These are phyloP conservation scores for Anguilla pacifica DNA, from an alignment of 2,797 vertebrate genomes.

Conservation along the genomic window DNA sequence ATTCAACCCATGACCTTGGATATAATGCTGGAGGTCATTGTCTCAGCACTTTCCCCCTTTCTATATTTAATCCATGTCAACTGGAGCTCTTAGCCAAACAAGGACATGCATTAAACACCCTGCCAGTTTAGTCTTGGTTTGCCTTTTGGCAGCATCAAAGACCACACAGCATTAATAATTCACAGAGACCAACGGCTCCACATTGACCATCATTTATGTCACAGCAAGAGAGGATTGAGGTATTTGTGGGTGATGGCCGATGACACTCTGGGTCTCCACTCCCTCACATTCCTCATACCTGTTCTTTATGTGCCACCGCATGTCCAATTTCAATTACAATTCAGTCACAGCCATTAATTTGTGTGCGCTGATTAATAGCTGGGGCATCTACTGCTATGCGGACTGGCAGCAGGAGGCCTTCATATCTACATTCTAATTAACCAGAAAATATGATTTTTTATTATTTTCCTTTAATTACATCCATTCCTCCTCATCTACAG, in stretches of 20 bases:
- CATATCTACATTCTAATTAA: neutral
- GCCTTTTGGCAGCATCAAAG: slow-evolving; percentile 22
- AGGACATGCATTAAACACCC: slow-evolving; percentile 24
- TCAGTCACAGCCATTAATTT: slow-evolving; percentile 5
- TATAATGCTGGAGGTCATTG: slow-evolving; percentile 44
- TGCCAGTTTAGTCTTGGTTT: slow-evolving; percentile 30
- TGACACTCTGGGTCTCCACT: neutral
- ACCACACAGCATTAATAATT: slow-evolving; percentile 26
- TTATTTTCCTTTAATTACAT: neutral
- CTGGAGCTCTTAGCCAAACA: slow-evolving; percentile 23
- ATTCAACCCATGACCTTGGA: slow-evolving; percentile 59
- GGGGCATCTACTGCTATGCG: neutral
- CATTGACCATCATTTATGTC: slow-evolving; percentile 12
- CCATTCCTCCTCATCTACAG: slow-evolving; percentile 15
- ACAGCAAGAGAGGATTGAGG: neutral
- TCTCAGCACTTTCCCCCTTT: neutral
- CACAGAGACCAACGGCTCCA: neutral
- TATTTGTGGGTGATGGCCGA: neutral
- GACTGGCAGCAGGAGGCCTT: neutral
- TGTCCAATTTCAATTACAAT: neutral
- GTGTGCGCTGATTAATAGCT: neutral
- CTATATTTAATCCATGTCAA: slow-evolving; percentile 28
- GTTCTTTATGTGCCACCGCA: neutral
- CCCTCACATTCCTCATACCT: neutral
- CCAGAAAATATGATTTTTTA: neutral